Percentiles rank a stretch among this genome's conserved stretches.
Evolutionary conservation across 2,888 invertebrate genomes (phyloP).

Genomic region (Protophormia terraenovae): DNA sequence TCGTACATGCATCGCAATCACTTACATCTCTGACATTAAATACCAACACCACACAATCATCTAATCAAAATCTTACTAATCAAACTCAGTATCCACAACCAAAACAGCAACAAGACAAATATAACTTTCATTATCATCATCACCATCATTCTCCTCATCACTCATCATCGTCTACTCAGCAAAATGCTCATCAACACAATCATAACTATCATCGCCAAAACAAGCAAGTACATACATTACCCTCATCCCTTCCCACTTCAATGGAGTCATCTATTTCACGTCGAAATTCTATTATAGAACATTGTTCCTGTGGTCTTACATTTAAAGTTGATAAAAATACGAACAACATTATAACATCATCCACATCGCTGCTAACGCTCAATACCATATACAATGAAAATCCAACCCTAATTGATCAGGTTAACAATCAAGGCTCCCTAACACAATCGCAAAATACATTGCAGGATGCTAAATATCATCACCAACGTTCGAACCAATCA

Average conservation of each 20-base stretch:
- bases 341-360: conserved; percentile 57
- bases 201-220: conserved; percentile 33
- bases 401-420: conserved; percentile 47
- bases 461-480: conserved; percentile 23
- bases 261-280: conserved; percentile 23
- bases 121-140: conserved; percentile 29
- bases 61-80: conserved; percentile 26
- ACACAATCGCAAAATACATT: conserved; percentile 42
- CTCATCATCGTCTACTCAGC: conserved; percentile 5
- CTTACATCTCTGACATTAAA: conserved; percentile 64
- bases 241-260: conserved; percentile 55
- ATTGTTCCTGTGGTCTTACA: conserved; percentile 77
- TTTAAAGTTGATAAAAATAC: conserved; percentile 73
- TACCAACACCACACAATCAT: conserved; percentile 45
- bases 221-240: conserved; percentile 55
- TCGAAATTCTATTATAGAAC: conserved; percentile 72
- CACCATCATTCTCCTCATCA: conserved; percentile 47
- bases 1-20: conserved; percentile 73
- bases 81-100: conserved; percentile 34
- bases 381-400: conserved; percentile 60
- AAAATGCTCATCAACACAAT: conserved; percentile 33
- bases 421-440: conserved; percentile 32
- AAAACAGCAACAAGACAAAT: conserved; percentile 29
- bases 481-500: conserved; percentile 3
- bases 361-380: conserved; percentile 52